These are phyloP conservation scores for Kryptolebias ocellatus DNA, from an alignment of 2,797 vertebrate species.

Conservation along the genomic window DNA sequence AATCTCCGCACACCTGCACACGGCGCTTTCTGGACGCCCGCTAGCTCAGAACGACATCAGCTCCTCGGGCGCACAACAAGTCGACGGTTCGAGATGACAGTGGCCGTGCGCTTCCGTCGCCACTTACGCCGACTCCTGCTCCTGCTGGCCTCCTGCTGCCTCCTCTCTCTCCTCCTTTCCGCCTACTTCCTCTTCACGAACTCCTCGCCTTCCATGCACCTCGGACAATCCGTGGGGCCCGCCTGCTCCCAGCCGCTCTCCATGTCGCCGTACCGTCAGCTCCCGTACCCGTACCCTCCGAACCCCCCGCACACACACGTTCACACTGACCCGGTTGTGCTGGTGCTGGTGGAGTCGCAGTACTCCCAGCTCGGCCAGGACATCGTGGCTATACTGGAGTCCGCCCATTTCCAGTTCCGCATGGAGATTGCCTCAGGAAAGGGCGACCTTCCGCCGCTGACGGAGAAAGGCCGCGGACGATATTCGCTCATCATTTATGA, in stretches of 20 bases:
- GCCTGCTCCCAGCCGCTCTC: slow-evolving; percentile 88
- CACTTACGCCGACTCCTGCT: slow-evolving; percentile 90
- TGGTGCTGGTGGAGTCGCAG: slow-evolving; percentile 96
- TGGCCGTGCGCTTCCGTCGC: slow-evolving; percentile 80
- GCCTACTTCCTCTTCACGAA: slow-evolving; percentile 94
- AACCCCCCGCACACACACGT: slow-evolving; percentile 85
- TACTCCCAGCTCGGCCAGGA: slow-evolving; percentile 97
- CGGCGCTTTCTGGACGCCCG: slow-evolving; percentile 1
- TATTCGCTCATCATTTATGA: slow-evolving; percentile 94
- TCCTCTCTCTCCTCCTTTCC: slow-evolving; percentile 91
- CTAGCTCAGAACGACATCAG: slow-evolving; percentile 40
- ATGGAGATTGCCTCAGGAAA: slow-evolving; percentile 95
- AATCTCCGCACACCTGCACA: slow-evolving; percentile 32
- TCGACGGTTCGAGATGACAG: slow-evolving; percentile 63
- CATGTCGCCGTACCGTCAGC: slow-evolving; percentile 85
- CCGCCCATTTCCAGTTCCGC: slow-evolving; percentile 91
- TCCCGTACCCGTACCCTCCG: slow-evolving; percentile 88
- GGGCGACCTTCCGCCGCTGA: slow-evolving; percentile 93
- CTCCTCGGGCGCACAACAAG: slow-evolving; percentile 14
- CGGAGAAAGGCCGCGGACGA: slow-evolving; percentile 89
- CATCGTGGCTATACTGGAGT: slow-evolving; percentile 93
- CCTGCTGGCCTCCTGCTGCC: slow-evolving; percentile 92
- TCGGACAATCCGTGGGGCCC: slow-evolving; percentile 85
- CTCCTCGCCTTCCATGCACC: slow-evolving; percentile 90
- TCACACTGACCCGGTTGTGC: slow-evolving; percentile 87